Conservation (phyloP, 2,113 vertebrate genomes). For the Corapipo altera region DNA sequence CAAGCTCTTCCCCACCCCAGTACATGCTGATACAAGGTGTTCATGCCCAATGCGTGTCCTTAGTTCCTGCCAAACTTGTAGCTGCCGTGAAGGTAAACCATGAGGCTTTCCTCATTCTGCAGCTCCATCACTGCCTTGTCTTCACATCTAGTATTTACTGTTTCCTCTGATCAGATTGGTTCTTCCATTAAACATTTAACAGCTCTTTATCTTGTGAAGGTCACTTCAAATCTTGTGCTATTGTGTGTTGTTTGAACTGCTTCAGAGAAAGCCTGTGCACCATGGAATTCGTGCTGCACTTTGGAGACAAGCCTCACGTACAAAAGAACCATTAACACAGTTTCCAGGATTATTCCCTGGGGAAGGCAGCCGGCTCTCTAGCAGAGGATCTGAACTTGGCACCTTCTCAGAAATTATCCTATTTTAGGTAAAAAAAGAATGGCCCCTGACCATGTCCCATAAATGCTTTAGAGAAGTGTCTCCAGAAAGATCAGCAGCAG, state of each 20-base stretch:
- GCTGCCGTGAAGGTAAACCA: neutral
- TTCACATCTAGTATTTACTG: neutral
- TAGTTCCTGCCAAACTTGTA: neutral
- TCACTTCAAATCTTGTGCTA: neutral
- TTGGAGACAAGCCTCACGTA: neutral
- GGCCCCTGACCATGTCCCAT: neutral
- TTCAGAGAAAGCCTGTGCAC: neutral
- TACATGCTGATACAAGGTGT: neutral
- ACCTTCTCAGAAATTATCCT: neutral
- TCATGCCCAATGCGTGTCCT: neutral
- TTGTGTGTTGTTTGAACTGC: neutral
- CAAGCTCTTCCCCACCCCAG: neutral
- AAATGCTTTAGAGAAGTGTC: neutral
- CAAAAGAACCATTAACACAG: neutral
- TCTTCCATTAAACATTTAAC: constrained; percentile 1
- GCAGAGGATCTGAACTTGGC: neutral
- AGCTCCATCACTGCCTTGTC: neutral
- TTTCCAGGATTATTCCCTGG: neutral
- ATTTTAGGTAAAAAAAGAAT: neutral
- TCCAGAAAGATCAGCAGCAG: neutral
- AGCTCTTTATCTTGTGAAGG: neutral
- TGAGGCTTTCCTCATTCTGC: neutral
- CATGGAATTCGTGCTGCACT: neutral
- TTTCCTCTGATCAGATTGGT: neutral
- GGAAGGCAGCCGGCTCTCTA: neutral